Evolutionary conservation across 2,797 vertebrate genomes (phyloP), one percentile per base, ranked within the genome.

Genomic region (Phylloscopus collybita): DNA sequence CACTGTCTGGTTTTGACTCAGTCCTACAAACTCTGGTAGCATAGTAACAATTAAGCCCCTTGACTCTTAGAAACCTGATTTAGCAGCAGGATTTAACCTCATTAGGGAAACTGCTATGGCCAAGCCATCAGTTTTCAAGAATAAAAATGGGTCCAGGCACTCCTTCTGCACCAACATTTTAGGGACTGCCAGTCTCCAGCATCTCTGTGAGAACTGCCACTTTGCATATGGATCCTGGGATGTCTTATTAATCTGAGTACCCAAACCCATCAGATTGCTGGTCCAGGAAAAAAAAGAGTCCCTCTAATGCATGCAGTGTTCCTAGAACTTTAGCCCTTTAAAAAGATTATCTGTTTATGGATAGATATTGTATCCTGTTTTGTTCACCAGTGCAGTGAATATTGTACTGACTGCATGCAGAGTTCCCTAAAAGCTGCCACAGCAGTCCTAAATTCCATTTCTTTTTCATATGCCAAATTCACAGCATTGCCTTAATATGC

Each of bases 401-500:
- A 88, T 36, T 61, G 38, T 69, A 80, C 57, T 88, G 32, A 16
- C 56, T 53, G 21, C n/a, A 66, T 20, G 40, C 5, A 79, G 62
- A 88, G 49, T 27, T 93, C 51, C 34, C 80, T 66, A 64, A 59
- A 94, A 86, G 56, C 49, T 92, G 56, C 76, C 44, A 60, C 8
- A 44, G 72, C 76, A 90, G 44, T 34, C 18, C 40, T 90, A 79
- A 86, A 95, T 92, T 66, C 56, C 32, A 30, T 67, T 64, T 61
- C 54, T 81, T 67, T 88, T 81, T 86, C 42, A 42, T 45, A 76
- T 47, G 73, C 88, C 92, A 94, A 91, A 93, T 81, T 69, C 86
- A 86, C n/a, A 84, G 59, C 47, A 84, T 23, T 90, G 69, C 65
- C 72, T 94, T 90, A 92, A 93, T 90, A 79, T 56, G 59, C 51